phyloP scores from a whole-genome alignment of 64 coral and sea anemone genomes.

The Montipora efflorescens region DNA sequence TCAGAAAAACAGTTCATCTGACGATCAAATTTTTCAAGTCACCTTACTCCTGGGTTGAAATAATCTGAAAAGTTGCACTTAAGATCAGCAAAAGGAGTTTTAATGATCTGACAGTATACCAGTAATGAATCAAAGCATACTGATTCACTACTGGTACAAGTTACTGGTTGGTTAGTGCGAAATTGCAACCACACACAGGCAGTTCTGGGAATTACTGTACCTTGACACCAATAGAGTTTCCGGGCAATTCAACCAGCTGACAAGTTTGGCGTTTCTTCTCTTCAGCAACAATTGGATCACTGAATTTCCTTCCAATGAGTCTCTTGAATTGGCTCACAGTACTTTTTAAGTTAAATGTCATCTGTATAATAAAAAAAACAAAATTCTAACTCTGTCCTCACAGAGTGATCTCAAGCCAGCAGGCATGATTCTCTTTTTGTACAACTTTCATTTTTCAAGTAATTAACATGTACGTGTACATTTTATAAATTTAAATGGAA shows the following conservation, averaged over 20 bases:
- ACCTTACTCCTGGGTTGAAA: too few relatives aligned
- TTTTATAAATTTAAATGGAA: background rate
- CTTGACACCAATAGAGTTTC: slow-evolving; percentile 86
- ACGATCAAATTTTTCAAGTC: too few relatives aligned
- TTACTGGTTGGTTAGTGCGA: too few relatives aligned
- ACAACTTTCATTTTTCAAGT: background rate
- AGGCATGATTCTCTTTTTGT: background rate
- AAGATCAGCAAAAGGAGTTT: too few relatives aligned
- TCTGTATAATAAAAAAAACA: slow-evolving; percentile 57
- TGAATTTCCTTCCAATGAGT: slow-evolving; percentile 89
- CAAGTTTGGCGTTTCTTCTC: slow-evolving; percentile 78
- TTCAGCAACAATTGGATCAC: slow-evolving; percentile 83
- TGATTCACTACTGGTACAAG: too few relatives aligned
- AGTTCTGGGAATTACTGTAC: slow-evolving; percentile 31
- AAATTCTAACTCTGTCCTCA: background rate
- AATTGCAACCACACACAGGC: background rate
- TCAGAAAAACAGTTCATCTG: too few relatives aligned
- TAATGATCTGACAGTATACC: too few relatives aligned
- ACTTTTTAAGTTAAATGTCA: slow-evolving; percentile 91
- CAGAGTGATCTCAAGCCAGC: background rate
- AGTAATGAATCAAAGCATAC: too few relatives aligned
- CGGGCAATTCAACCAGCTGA: slow-evolving; percentile 72
- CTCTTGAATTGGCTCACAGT: slow-evolving; percentile 94
- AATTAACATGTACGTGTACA: background rate
- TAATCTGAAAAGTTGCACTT: too few relatives aligned